Evolutionary conservation across 2,888 invertebrate genomes (phyloP).

Genomic region (Sicus ferrugineus): DNA sequence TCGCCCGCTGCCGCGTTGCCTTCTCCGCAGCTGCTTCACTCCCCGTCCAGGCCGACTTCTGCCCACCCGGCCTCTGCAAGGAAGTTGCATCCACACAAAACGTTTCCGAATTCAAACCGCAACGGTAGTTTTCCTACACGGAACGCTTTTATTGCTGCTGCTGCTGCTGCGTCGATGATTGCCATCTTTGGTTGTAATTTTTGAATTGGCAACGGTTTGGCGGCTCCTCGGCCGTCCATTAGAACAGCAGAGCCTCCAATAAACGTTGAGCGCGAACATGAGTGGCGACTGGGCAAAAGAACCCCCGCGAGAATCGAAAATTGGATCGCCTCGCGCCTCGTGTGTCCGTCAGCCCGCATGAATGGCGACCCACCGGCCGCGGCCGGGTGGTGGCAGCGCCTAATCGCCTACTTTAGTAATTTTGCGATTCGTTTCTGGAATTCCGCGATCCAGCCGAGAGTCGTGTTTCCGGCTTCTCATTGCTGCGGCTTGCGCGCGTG

Average conservation of each 20-base stretch:
- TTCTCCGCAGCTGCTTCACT: neutral
- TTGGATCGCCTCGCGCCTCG: constrained; percentile 4
- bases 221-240: constrained; percentile 1
- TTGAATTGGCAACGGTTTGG: constrained; percentile 27
- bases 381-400: constrained; percentile 8
- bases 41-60: neutral
- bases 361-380: neutral
- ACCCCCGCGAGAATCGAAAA: constrained; percentile 23
- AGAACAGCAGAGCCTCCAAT: neutral
- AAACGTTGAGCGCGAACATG: constrained; percentile 21
- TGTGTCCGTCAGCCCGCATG: neutral
- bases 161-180: constrained; percentile 20
- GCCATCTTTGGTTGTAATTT: constrained; percentile 26
- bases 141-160: constrained; percentile 15
- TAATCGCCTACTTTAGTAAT: constrained; percentile 33
- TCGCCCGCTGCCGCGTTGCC: neutral
- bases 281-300: constrained; percentile 13
- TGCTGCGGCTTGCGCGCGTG: neutral
- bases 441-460: constrained; percentile 13
- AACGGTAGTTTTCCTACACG: constrained; percentile 13
- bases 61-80: too few species aligned
- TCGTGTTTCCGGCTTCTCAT: constrained; percentile 22
- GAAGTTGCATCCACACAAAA: neutral
- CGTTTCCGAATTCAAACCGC: neutral
- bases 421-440: constrained; percentile 21